A percentile compares a stretch with the other conserved stretches of the same genome.
Conservation (phyloP, 2,888 invertebrate genomes). For the Heteromurus nitidus region DNA sequence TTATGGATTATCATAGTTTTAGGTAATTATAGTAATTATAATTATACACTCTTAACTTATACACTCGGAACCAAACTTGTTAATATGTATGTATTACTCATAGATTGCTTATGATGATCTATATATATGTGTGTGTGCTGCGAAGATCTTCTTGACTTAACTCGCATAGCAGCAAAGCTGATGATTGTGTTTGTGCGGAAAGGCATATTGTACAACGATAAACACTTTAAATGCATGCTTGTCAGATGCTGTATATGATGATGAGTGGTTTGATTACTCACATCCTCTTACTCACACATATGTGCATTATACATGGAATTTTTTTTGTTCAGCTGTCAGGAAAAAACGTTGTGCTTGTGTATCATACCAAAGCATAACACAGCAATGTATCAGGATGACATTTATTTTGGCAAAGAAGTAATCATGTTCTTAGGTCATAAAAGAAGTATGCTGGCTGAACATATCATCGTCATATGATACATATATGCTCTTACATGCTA, state of each 20-base stretch:
- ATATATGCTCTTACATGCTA: too few relatives aligned
- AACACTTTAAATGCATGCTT: background rate
- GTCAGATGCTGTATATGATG: background rate
- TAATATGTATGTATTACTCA: background rate
- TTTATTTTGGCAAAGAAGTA: too few relatives aligned
- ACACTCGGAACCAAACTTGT: background rate
- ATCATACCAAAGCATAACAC: too few relatives aligned
- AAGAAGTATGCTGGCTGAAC: too few relatives aligned
- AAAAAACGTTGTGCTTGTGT: too few relatives aligned
- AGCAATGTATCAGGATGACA: too few relatives aligned
- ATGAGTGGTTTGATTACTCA: conserved; percentile 8
- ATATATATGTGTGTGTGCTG: background rate
- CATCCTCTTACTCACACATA: background rate
- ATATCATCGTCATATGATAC: background rate
- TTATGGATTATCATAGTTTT: background rate
- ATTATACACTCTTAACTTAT: background rate
- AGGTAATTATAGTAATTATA: background rate
- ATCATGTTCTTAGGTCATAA: too few relatives aligned
- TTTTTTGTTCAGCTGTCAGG: background rate
- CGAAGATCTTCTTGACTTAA: background rate
- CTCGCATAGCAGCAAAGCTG: background rate
- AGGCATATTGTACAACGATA: background rate
- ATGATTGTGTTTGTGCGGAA: background rate
- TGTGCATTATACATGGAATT: conserved; percentile 1
- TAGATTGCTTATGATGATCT: background rate